A percentile compares a stretch with the other conserved stretches of the same genome.
These are phyloP conservation scores for Calephelis nemesis DNA, from an alignment of 1,140 invertebrate species.

Conservation along the genomic window DNA sequence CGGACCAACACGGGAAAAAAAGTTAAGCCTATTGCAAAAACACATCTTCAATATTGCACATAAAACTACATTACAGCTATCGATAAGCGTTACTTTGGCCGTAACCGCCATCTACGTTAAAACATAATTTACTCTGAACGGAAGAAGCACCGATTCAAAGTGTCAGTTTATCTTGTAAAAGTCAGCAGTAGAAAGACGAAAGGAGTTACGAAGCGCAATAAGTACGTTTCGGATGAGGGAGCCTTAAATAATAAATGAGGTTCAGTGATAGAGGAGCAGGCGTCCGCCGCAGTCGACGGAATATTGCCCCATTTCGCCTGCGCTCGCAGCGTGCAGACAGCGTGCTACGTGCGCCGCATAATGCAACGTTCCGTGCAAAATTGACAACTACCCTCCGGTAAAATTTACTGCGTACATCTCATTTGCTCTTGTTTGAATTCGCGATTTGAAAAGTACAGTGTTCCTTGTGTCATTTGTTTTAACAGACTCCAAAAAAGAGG, in stretches of 20 bases:
- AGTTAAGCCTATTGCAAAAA: too few relatives aligned
- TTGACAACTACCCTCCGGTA: conserved; percentile 71
- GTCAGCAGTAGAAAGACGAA: conserved; percentile 19
- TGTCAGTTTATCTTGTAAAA: conserved; percentile 11
- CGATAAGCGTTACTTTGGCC: too few relatives aligned
- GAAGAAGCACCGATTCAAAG: neutral
- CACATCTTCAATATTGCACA: too few relatives aligned
- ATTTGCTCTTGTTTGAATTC: conserved; percentile 66
- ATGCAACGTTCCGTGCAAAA: conserved; percentile 68
- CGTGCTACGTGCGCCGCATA: conserved; percentile 73
- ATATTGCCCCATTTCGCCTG: conserved; percentile 45
- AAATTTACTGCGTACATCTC: conserved; percentile 71
- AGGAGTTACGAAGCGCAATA: conserved; percentile 50
- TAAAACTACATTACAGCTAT: too few relatives aligned
- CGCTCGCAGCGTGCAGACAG: conserved; percentile 66
- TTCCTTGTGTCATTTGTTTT: conserved; percentile 25
- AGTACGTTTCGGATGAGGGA: conserved; percentile 56
- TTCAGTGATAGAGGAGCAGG: conserved; percentile 64
- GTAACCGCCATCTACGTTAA: neutral
- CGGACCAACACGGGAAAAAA: too few relatives aligned
- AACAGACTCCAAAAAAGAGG: neutral
- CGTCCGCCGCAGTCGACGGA: conserved; percentile 42
- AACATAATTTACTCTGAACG: too few relatives aligned
- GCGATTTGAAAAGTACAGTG: conserved; percentile 34
- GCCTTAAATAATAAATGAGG: conserved; percentile 73